These are phyloP conservation scores for Lasioglossum marginatum DNA, from an alignment of 2,888 invertebrate genomes.

Conservation along the genomic window DNA sequence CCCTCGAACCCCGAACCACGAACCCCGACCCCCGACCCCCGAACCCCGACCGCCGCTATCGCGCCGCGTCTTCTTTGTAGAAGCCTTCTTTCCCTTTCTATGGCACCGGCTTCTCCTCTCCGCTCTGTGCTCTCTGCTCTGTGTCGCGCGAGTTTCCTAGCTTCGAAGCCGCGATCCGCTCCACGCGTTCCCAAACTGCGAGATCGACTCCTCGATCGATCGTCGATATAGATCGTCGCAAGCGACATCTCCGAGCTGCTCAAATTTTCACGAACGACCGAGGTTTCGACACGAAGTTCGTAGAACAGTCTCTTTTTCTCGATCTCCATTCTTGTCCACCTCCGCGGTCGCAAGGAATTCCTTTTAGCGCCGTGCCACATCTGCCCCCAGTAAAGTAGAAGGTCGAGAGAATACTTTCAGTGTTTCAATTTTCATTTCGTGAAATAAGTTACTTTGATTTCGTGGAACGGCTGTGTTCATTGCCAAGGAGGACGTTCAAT, in stretches of 20 bases:
- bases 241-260: not conserved
- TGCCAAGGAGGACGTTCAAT: too few species aligned
- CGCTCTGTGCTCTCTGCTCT: not conserved
- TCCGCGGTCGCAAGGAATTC: too few species aligned
- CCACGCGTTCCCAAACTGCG: not conserved
- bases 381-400: not conserved
- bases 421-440: not conserved
- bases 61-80: conserved; percentile 65
- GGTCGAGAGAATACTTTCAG: not conserved
- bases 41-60: conserved; percentile 43
- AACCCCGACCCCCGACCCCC: conserved; percentile 21
- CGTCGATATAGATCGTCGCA: not conserved
- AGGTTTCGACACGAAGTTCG: not conserved
- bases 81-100: conserved; percentile 62
- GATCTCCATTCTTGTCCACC: not conserved
- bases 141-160: not conserved
- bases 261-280: not conserved
- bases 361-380: too few species aligned
- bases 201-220: not conserved
- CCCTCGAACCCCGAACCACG: conserved; percentile 2
- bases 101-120: conserved; percentile 21
- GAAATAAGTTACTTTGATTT: not conserved
- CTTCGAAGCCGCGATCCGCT: not conserved
- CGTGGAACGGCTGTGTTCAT: too few species aligned
- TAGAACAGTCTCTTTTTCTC: not conserved